phyloP scores from a whole-genome alignment of 2,797 vertebrate species.

The Melanotaenia parkinsoni region DNA sequence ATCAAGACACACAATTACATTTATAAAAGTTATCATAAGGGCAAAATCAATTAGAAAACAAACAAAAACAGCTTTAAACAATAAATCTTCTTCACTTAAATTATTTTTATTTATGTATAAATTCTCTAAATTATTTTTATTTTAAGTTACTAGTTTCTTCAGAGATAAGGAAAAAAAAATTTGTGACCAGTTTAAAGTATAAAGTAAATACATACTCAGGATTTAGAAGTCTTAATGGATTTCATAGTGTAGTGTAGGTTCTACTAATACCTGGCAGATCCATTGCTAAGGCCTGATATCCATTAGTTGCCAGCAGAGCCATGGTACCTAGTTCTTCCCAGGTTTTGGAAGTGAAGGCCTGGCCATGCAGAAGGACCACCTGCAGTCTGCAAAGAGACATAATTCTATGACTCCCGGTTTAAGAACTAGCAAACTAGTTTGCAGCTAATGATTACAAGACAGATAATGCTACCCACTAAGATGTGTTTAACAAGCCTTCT shows the following conservation, averaged over 20 bases:
- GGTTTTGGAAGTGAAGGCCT: conserved; percentile 92
- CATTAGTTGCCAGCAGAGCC: conserved; percentile 86
- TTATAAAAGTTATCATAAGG: background rate
- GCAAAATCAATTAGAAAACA: background rate
- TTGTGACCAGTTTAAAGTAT: background rate
- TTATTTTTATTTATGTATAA: too few species aligned
- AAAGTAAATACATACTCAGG: background rate
- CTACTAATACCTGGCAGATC: conserved; percentile 92
- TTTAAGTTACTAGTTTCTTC: background rate
- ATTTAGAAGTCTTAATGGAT: background rate
- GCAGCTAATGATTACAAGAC: background rate
- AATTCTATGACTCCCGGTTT: background rate
- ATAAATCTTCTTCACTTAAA: background rate
- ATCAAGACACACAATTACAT: background rate
- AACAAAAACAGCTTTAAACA: background rate
- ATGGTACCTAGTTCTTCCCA: conserved; percentile 96
- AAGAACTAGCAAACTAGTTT: conserved; percentile 3
- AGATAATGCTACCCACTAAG: background rate
- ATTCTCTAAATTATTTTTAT: background rate
- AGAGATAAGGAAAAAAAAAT: background rate
- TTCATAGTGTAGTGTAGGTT: background rate
- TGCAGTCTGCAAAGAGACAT: conserved; percentile 79
- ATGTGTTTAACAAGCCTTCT: background rate
- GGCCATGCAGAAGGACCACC: conserved; percentile 93
- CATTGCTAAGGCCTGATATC: conserved; percentile 90